A percentile compares a stretch with the other conserved stretches of the same genome.
Evolutionary conservation across 2,888 invertebrate species (phyloP).

Genomic region (Asteroscopus sphinx): DNA sequence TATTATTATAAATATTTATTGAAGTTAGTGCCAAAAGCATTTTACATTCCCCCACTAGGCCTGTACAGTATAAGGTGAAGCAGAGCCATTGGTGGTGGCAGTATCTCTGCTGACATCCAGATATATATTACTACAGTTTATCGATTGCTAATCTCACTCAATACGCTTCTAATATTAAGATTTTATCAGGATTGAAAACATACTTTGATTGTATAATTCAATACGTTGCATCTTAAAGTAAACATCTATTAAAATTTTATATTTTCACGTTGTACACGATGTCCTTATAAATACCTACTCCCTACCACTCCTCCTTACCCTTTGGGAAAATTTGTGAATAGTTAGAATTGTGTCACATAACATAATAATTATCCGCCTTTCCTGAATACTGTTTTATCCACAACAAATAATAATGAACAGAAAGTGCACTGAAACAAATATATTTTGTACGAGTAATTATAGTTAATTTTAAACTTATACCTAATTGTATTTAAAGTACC

Average conservation of each 20-base stretch:
- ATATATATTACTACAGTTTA: conserved; percentile 53
- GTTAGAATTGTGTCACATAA: conserved; percentile 53
- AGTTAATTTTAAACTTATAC: conserved; percentile 78
- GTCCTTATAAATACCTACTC: conserved; percentile 24
- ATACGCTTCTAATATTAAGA: conserved; percentile 79
- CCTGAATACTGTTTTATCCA: conserved; percentile 60
- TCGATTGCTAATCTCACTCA: conserved; percentile 71
- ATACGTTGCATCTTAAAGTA: conserved; percentile 54
- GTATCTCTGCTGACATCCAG: conserved; percentile 51
- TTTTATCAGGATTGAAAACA: conserved; percentile 65
- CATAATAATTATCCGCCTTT: conserved; percentile 62
- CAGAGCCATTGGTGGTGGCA: conserved; percentile 54
- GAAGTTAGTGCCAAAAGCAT: conserved; percentile 89
- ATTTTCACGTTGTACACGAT: conserved; percentile 56
- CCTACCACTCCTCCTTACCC: conserved; percentile 27
- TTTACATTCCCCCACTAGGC: conserved; percentile 75
- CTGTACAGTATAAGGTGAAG: conserved; percentile 69
- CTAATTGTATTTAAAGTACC: conserved; percentile 72
- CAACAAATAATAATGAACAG: conserved; percentile 59
- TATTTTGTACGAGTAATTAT: conserved; percentile 82
- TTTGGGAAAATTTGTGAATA: conserved; percentile 53
- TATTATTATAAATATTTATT: conserved; percentile 82
- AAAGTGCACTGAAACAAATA: conserved; percentile 77
- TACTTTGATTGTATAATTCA: conserved; percentile 53
- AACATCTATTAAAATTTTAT: conserved; percentile 53